These are phyloP conservation scores for Xestobium rufovillosum DNA, from an alignment of 2,888 invertebrate genomes.

Conservation along the genomic window DNA sequence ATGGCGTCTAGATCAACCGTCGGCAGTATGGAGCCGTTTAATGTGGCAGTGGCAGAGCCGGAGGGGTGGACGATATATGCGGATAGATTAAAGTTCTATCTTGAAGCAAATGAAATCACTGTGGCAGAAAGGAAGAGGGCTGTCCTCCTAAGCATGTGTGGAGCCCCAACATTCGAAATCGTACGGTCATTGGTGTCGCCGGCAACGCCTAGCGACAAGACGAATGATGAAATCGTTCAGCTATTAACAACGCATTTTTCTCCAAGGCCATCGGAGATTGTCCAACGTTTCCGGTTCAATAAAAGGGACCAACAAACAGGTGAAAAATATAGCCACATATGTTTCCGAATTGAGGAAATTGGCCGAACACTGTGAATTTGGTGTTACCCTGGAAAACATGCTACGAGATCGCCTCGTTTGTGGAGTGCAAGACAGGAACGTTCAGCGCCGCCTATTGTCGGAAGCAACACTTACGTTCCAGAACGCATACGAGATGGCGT, in stretches of 20 bases:
- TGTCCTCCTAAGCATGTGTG: constrained; percentile 7
- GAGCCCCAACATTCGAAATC: constrained; percentile 8
- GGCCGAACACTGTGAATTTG: constrained; percentile 13
- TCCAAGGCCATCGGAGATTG: constrained; percentile 13
- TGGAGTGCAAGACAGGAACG: constrained; percentile 13
- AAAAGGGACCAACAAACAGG: constrained; percentile 9
- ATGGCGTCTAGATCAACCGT: too few species aligned
- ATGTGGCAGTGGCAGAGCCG: too few species aligned
- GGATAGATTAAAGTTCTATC: constrained; percentile 9
- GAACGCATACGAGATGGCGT: constrained; percentile 7
- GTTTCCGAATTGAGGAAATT: not conserved
- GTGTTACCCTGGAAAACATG: constrained; percentile 9
- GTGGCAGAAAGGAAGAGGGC: too few species aligned
- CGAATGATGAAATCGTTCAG: too few species aligned
- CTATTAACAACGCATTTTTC: constrained; percentile 10
- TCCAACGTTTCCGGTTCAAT: constrained; percentile 14
- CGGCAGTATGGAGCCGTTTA: too few species aligned
- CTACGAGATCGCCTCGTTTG: constrained; percentile 16
- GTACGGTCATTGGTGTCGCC: constrained; percentile 12
- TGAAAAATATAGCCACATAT: too few species aligned
- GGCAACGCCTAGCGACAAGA: not conserved
- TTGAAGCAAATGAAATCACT: constrained; percentile 11
- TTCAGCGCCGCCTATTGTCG: constrained; percentile 16
- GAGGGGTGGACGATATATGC: constrained; percentile 7
- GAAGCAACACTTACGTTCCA: constrained; percentile 15